Evolutionary conservation across 2,113 vertebrate species (phyloP).

Genomic region (Cochlearius cochlearius): DNA sequence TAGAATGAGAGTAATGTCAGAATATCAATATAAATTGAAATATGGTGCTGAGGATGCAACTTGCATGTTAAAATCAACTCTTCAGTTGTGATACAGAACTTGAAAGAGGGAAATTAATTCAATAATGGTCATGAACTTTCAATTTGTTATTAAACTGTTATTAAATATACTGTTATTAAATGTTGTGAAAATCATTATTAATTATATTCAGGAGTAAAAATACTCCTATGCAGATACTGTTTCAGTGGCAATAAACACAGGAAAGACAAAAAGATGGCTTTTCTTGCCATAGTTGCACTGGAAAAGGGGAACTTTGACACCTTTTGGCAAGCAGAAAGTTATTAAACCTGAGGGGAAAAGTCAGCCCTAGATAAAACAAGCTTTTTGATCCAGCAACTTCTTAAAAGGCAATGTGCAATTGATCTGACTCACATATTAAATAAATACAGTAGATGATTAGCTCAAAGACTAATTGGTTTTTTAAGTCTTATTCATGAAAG

Average conservation of each 20-base stretch:
- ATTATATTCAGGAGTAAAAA: background rate
- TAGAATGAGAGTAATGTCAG: background rate
- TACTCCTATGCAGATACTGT: background rate
- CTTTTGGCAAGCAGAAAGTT: background rate
- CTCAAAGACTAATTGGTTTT: conserved; percentile 3
- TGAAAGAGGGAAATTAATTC: background rate
- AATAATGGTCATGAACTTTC: background rate
- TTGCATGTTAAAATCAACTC: background rate
- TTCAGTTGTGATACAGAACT: background rate
- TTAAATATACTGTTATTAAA: background rate
- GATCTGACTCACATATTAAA: conserved; percentile 26
- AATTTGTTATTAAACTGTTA: background rate
- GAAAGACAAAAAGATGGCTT: background rate
- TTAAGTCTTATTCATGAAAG: background rate
- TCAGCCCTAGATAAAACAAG: background rate
- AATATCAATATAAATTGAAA: conserved; percentile 32
- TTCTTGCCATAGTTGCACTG: background rate
- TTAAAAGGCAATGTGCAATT: conserved; percentile 23
- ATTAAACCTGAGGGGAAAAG: background rate
- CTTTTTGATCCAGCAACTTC: conserved; percentile 30
- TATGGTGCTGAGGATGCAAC: conserved; percentile 14
- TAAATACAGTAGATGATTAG: conserved; percentile 16
- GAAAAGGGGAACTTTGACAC: background rate
- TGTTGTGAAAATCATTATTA: background rate
- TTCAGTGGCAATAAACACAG: background rate